These are phyloP conservation scores for Opisthocomus hoazin DNA, from an alignment of 2,113 vertebrate species.

Conservation along the genomic window DNA sequence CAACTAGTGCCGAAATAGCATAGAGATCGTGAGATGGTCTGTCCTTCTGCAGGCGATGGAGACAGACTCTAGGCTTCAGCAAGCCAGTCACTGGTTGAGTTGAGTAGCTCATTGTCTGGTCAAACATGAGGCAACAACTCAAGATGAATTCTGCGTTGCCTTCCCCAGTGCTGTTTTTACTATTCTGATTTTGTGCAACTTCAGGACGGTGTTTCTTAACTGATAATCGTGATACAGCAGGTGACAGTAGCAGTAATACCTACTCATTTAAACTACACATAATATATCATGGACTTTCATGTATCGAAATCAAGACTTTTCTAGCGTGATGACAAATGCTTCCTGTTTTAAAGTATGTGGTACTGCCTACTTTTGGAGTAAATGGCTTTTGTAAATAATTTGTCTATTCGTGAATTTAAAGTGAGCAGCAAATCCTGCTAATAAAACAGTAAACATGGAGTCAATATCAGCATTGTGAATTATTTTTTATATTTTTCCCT, in stretches of 20 bases:
- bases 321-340: not conserved
- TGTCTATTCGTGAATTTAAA: slow-evolving; percentile 1
- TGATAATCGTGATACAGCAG: not conserved
- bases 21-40: not conserved
- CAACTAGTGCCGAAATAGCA: not conserved
- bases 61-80: not conserved
- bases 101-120: not conserved
- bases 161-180: not conserved
- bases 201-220: not conserved
- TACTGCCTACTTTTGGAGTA: not conserved
- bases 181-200: not conserved
- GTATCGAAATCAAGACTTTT: not conserved
- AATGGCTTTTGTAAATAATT: slow-evolving; percentile 16
- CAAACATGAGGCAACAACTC: not conserved
- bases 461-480: not conserved
- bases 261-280: not conserved
- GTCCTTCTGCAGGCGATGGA: not conserved
- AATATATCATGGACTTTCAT: not conserved
- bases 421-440: not conserved
- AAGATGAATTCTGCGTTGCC: not conserved
- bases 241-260: not conserved
- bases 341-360: not conserved
- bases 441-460: slow-evolving; percentile 21
- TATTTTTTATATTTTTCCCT: not conserved
- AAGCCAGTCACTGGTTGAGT: not conserved